These are phyloP conservation scores for Acanthacorydalis orientalis DNA, from an alignment of 2,888 invertebrate species.

Conservation along the genomic window DNA sequence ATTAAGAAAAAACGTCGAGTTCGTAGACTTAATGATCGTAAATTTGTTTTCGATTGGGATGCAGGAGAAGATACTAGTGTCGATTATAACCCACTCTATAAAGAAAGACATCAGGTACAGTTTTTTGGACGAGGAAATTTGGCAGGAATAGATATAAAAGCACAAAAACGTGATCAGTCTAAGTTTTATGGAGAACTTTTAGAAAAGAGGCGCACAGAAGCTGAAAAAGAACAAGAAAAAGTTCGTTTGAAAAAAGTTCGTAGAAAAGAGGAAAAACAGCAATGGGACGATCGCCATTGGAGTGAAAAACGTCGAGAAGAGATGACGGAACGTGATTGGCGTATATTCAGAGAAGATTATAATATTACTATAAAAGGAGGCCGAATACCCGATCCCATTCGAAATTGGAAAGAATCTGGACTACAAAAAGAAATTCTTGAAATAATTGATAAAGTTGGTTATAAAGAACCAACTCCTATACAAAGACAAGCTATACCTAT, in stretches of 20 bases:
- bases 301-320: slow-evolving; percentile 83
- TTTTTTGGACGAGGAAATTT: slow-evolving; percentile 97
- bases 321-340: slow-evolving; percentile 99
- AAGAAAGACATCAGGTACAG: slow-evolving; percentile 91
- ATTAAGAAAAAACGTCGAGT: slow-evolving; percentile 86
- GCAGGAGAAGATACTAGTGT: slow-evolving; percentile 95
- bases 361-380: slow-evolving; percentile 98
- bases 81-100: slow-evolving; percentile 94
- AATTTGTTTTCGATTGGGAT: slow-evolving; percentile 99
- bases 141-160: slow-evolving; percentile 96
- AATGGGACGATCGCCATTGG: slow-evolving; percentile 99
- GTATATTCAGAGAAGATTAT: slow-evolving; percentile 98
- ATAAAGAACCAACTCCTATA: slow-evolving; percentile 97
- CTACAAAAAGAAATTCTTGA: slow-evolving; percentile 82
- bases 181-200: slow-evolving; percentile 93
- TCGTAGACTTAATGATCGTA: slow-evolving; percentile 86
- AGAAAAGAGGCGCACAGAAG: slow-evolving; percentile 87
- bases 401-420: slow-evolving; percentile 87
- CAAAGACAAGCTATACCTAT: slow-evolving; percentile 99
- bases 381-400: slow-evolving; percentile 87
- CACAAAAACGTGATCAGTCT: slow-evolving; percentile 86
- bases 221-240: slow-evolving; percentile 93
- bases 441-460: slow-evolving; percentile 87
- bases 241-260: slow-evolving; percentile 81
- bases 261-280: slow-evolving; percentile 92